Evolutionary conservation across 1,140 invertebrate genomes (phyloP), one percentile per base, ranked within the genome.

Genomic region (Drosophila rhopaloa): DNA sequence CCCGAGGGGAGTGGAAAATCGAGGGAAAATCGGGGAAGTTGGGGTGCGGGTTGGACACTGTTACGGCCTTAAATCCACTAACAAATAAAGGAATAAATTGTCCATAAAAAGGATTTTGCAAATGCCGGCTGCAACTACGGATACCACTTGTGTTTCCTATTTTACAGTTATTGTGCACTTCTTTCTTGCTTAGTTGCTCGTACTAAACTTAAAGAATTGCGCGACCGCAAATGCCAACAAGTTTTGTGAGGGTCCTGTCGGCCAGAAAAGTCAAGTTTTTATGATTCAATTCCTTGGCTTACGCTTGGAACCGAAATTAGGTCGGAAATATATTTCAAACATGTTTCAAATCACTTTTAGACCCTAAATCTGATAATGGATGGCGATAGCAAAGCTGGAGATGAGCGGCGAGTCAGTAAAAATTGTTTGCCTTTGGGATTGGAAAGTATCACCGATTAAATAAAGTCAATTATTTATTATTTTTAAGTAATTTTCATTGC

Each of bases 11-110:
- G 62, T 27, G 60, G 54, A 43, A 19, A 43, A 38, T 29, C 51
- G 24, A 38, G 13, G 46, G 44, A 7, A 57, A 55, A 61, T 29
- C 58, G 48, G 35, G 46, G 35, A 40, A 41, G 44, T 51, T 32
- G 38, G 38, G 35, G 37, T 4, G 40, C 29, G 73, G 35, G 40
- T 57, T 63, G 65, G 48, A 80, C 70, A 68, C 81, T 76, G 65
- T 71, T 83, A 75, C 80, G 81, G 70, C 82, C 79, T 85, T 85
- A 86, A 86, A 86, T 86, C 83, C 83, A 86, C 83, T 86, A 86
- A 86, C 83, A 86, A 86, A 86, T 88, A 86, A 86, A 79, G 83
- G 79, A 86, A 86, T 86, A 86, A 86, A 86, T 86, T 83, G 83
- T 76, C 83, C 83, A 86, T 86, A 86, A 86, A 86, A 86, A 86